These are phyloP conservation scores for Hippocampus comes DNA, from an alignment of 2,113 vertebrate genomes.

Conservation along the genomic window DNA sequence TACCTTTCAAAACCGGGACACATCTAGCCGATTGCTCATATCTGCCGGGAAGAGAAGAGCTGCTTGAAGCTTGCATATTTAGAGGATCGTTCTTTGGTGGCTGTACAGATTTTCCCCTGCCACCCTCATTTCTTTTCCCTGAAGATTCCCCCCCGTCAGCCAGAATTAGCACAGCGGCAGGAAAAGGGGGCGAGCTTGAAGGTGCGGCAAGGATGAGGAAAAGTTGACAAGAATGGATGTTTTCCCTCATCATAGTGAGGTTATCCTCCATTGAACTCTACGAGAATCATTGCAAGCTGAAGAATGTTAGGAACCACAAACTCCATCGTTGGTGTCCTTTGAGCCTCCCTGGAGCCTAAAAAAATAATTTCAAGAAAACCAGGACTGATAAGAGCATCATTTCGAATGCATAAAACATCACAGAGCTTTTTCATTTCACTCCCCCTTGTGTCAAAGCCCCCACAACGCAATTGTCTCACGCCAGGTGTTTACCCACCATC, in stretches of 20 bases:
- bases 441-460: slow-evolving; percentile 16
- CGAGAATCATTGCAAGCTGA: background rate
- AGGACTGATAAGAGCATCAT: background rate
- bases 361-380: background rate
- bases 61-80: slow-evolving; percentile 46
- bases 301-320: background rate
- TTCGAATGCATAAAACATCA: slow-evolving; percentile 39
- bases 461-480: slow-evolving; percentile 23
- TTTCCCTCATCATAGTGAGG: slow-evolving; percentile 32
- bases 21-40: slow-evolving; percentile 72
- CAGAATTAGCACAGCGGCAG: slow-evolving; percentile 50
- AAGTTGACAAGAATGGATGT: slow-evolving; percentile 36
- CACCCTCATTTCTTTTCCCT: slow-evolving; percentile 41
- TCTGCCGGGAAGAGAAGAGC: background rate
- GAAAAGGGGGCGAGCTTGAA: slow-evolving; percentile 45
- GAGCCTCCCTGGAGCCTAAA: background rate
- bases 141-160: slow-evolving; percentile 40
- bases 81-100: slow-evolving; percentile 34
- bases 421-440: slow-evolving; percentile 15
- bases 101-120: slow-evolving; percentile 34
- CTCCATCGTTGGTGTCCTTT: background rate
- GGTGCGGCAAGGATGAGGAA: slow-evolving; percentile 28
- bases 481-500: slow-evolving; percentile 32
- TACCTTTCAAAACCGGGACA: slow-evolving; percentile 93
- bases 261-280: slow-evolving; percentile 11